Conservation (phyloP, 2,113 vertebrate species). For the Epinephelus fuscoguttatus region DNA sequence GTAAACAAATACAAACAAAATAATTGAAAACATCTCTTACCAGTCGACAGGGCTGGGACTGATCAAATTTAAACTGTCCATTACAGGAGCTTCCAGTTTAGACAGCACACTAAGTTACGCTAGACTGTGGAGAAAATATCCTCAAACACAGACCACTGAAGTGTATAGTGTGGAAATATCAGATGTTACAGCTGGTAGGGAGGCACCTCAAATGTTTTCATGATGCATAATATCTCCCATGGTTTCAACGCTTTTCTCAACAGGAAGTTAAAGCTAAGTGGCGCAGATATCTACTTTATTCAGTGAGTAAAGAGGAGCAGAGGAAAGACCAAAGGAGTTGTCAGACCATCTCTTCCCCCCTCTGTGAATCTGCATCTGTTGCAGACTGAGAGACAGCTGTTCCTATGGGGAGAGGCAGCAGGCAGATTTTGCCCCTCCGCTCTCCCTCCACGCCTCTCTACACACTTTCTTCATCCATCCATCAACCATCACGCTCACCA, state of each 20-base stretch:
- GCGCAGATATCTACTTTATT: conserved; percentile 28
- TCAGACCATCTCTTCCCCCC: conserved; percentile 48
- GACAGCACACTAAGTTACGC: background rate
- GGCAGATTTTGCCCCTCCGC: conserved; percentile 63
- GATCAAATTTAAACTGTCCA: conserved; percentile 58
- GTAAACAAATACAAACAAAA: conserved; percentile 42
- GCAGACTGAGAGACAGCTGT: conserved; percentile 78
- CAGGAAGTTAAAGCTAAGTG: conserved; percentile 1
- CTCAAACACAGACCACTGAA: conserved; percentile 11
- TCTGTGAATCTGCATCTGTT: conserved; percentile 79
- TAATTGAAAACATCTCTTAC: conserved; percentile 63
- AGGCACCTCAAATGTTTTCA: background rate
- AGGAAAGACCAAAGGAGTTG: conserved; percentile 47
- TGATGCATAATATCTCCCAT: background rate
- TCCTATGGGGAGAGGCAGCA: conserved; percentile 79
- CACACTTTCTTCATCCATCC: conserved; percentile 58
- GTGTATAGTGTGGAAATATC: background rate
- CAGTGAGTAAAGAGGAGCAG: conserved; percentile 26
- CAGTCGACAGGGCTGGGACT: conserved; percentile 25
- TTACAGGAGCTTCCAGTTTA: conserved; percentile 38
- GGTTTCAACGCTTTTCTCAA: background rate
- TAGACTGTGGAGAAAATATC: background rate
- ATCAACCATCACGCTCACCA: conserved; percentile 41
- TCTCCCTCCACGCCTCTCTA: conserved; percentile 43
- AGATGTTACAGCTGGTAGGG: background rate